Evolutionary conservation across 2,888 invertebrate genomes (phyloP), one percentile per base, ranked within the genome.

Genomic region (Clivina fossor): DNA sequence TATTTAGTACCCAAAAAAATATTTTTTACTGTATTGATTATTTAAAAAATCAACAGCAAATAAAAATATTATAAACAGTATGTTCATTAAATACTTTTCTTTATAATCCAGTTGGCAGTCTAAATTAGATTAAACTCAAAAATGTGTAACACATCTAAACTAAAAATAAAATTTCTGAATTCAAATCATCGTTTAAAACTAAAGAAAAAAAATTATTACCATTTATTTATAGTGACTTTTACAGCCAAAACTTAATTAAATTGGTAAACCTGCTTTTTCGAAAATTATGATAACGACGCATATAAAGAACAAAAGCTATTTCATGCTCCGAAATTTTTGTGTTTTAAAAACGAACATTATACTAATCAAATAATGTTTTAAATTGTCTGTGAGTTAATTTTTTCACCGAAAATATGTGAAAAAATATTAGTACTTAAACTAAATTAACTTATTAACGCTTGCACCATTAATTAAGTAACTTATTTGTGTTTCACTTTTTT

Each of bases 361-460:
- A 50, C 50, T 50, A 50, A 50, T 50, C 50, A 50, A 50, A 50
- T 50, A 50, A 50, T 32, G n/a, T n/a, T n/a, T n/a, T n/a, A n/a
- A n/a, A n/a, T n/a, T n/a, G n/a, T n/a, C n/a, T n/a, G n/a, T n/a
- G n/a, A n/a, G n/a, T n/a, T n/a, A n/a, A n/a, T n/a, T n/a, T n/a
- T n/a, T n/a, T n/a, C n/a, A 30, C 2, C 49, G 37, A 49, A 49
- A 49, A 49, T n/a, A 5, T 13, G 15, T n/a, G 11, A 7, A 13
- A 40, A 41, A 11, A 15, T 38, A 50, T 40, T 40, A 15, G 11
- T 30, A 30, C 40, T 50, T 38, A 41, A n/a, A 50, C 30, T 15
- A 18, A 50, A 28, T 50, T 50, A 30, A 28, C 38, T 32, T 40
- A 50, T 50, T 50, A 50, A 30, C 28, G 49, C 30, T 13, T 30